Evolutionary conservation across 2,113 vertebrate species (phyloP).

Genomic region (Salvelinus alpinus): DNA sequence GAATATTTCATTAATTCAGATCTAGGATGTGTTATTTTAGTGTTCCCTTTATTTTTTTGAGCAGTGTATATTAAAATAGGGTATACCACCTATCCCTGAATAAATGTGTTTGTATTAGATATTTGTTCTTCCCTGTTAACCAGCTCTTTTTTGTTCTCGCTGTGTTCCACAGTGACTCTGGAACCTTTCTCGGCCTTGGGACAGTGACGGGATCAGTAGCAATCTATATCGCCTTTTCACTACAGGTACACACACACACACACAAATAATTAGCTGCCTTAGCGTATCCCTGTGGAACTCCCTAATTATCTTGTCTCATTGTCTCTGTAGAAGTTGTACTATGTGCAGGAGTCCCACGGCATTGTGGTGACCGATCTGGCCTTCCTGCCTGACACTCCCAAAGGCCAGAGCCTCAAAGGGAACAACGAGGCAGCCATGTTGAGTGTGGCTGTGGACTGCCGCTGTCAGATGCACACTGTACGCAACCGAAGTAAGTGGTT

Average conservation of each 20-base stretch:
- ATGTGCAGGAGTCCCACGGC: slow-evolving; percentile 88
- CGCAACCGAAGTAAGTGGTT: slow-evolving; percentile 81
- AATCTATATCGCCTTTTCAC: slow-evolving; percentile 91
- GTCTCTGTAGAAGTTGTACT: slow-evolving; percentile 83
- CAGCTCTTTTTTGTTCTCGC: background rate
- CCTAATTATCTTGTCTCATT: slow-evolving; percentile 5
- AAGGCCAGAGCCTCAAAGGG: slow-evolving; percentile 76
- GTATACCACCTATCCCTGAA: no score
- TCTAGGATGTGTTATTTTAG: no score
- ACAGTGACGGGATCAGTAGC: slow-evolving; percentile 93
- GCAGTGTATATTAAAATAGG: no score
- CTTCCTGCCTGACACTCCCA: slow-evolving; percentile 80
- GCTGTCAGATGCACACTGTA: slow-evolving; percentile 87
- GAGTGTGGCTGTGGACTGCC: slow-evolving; percentile 93
- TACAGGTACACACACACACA: slow-evolving; percentile 79
- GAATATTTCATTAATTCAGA: no score
- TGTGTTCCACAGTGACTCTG: slow-evolving; percentile 80
- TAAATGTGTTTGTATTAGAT: no score
- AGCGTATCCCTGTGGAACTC: background rate
- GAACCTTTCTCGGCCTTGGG: slow-evolving; percentile 94
- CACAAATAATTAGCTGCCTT: background rate
- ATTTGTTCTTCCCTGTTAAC: background rate
- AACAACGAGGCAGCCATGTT: slow-evolving; percentile 85
- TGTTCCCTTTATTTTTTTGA: no score
- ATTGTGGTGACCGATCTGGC: slow-evolving; percentile 93